Evolutionary conservation across 2,797 vertebrate species (phyloP), one percentile per base, ranked within the genome.

Genomic region (Acestrorhynchus altus): DNA sequence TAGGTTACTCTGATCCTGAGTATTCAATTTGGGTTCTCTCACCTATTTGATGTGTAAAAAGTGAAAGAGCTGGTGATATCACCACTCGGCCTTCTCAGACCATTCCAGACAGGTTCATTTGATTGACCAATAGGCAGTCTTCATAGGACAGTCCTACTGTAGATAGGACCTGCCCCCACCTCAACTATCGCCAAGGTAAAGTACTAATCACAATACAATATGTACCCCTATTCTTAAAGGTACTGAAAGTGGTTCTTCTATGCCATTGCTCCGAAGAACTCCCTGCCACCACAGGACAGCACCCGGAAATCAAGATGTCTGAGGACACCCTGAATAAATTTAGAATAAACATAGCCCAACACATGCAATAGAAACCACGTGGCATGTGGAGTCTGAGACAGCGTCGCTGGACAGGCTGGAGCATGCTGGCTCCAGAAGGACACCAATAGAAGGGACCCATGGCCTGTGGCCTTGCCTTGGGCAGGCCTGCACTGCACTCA

Each of bases 391-490:
- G 90, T 87, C 88, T 85, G 88, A 90, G 76, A 75, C 83, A 85
- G 87, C 92, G 64, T 26, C 64, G 70, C 49, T 64, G 39, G 78
- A 70, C 59, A 57, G 73, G 72, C 92, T 71, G 80, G 70, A 72
- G 70, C 71, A 80, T 93, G 91, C 90, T 86, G 92, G 92, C 92
- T 92, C 90, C 93, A 93, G 91, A 89, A 88, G 93, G 92, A 92
- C 93, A 89, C 88, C 90, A 93, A 93, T 92, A 93, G 90, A 93
- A 96, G 95, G 93, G 93, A 91, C 87, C 85, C 91, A 85, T 90
- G 89, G 93, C 94, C 93, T 91, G 94, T 94, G 94, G 94, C 93
- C 94, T 94, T 94, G 95, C 94, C 92, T 91, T 92, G 89, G 93
- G 95, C 95, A 90, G 94, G 90, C 90, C 95, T 94, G 89, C 90